Evolutionary conservation across 2,113 vertebrate species (phyloP), one percentile per base, ranked within the genome.

Genomic region (Callionymus lyra): DNA sequence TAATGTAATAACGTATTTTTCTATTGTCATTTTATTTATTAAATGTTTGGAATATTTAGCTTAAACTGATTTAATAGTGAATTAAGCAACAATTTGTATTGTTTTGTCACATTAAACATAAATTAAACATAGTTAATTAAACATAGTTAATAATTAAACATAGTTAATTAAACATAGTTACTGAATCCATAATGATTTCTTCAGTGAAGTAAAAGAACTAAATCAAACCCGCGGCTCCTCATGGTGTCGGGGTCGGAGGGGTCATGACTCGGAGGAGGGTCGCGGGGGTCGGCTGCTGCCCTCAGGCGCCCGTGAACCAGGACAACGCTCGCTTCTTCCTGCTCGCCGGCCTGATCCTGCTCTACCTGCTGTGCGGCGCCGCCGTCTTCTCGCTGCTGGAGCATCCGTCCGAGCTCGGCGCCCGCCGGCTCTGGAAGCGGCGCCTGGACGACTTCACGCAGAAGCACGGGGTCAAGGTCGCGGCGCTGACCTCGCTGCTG

Each of bases 311-410:
- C 48, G 48, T 87, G 66, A 87, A 86, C 6, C 77, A 86, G 50
- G 86, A 88, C 71, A 88, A 85, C 17, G 86, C 84, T 53, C 84
- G 86, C 38, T 86, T 88, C 53, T 82, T 78, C 59, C 63, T 88
- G 56, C 71, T 88, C 65, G 86, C 85, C 0, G 71, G 50, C 12
- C 63, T 88, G 54, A 86, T 88, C 64, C 56, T 86, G 12, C 75
- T 83, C 36, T 88, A 88, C 74, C 43, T 88, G 46, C 16, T 88
- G 52, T 86, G 81, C 9, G 86, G 86, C 1, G 86, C 86, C 0
- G 73, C 84, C 40, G 81, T 87, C 62, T 87, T 87, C 74, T 87
- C 86, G 1, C 80, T 77, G 11, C 67, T 87, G 44, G 86, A 87
- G 45, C 74, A 74, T 5, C 86, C 86, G 2, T 82, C 76, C 9